Base-by-base conservation (phyloP, 2,888 invertebrate genomes). In the Alsophila aescularia region DNA sequence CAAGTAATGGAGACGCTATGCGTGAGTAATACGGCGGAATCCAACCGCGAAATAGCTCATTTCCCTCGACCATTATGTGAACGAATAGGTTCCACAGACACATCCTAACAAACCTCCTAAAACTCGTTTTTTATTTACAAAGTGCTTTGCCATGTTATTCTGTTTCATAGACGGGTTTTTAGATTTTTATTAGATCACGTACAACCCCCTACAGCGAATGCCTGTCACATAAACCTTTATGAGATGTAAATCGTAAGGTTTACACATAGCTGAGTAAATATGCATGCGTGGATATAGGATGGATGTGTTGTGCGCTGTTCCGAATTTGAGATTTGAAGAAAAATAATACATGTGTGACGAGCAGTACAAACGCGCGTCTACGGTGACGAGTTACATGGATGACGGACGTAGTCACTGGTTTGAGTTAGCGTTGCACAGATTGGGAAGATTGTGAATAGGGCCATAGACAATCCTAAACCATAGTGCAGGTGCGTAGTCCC, bases 1-100 rank as follows among this genome's bases (percentile, higher is more conserved):
- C 67, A 66, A 70, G 64, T 70, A 71, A 72, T 61, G 62, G 61
- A 61, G 59, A 67, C 58, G 49, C 58, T 68, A 72, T 67, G 69
- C 71, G 71, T 72, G 70, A 73, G 69, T 75, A 74, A 79, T 70
- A 67, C 66, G 62, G 53, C 65, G 64, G 66, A 69, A 73, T 64
- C 73, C 63, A 60, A 66, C 71, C 79, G 76, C 73, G 78, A 80
- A 84, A 86, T 79, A 77, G 76, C 79, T 82, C 77, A 83, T 84
- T 81, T 78, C 74, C 75, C 63, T 64, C 65, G 58, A 62, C 76
- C 72, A 79, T 82, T 75, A 78, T 72, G 57, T 59, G 56, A 56
- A 64, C 70, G 60, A 76, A 73, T 73, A 70, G 64, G 67, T 66
- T 60, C 43, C 44, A 62, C 61, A 60, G 63, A 67, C 74, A 75